Evolutionary conservation across 2,113 vertebrate species (phyloP).

Genomic region (Lampris megalopsis): DNA sequence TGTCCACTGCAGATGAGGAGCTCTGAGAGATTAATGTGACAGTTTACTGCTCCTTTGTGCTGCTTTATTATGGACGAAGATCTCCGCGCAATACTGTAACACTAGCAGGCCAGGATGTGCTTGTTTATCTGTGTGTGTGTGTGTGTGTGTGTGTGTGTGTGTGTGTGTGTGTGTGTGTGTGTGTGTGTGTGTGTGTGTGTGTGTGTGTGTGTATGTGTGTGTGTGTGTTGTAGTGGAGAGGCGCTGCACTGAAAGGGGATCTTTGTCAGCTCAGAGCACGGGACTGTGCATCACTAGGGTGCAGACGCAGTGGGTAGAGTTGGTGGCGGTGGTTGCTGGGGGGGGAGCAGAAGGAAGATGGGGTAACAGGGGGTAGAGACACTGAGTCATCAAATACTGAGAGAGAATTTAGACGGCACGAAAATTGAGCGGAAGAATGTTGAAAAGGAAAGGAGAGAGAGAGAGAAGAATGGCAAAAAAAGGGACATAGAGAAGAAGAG

Average conservation of each 20-base stretch:
- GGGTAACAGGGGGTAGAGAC: slow-evolving; percentile 32
- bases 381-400: slow-evolving; percentile 10
- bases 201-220: neutral
- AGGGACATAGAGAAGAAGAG: slow-evolving; percentile 1
- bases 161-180: slow-evolving; percentile 15
- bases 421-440: neutral
- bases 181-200: slow-evolving; percentile 28
- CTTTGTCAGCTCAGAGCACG: slow-evolving; percentile 70
- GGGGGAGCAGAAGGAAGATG: slow-evolving; percentile 33
- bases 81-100: slow-evolving; percentile 61
- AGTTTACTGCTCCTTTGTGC: slow-evolving; percentile 56
- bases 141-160: slow-evolving; percentile 32
- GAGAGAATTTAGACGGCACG: slow-evolving; percentile 18
- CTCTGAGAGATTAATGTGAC: slow-evolving; percentile 66
- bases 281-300: slow-evolving; percentile 67
- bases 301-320: slow-evolving; percentile 56
- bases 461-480: neutral
- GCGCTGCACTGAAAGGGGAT: slow-evolving; percentile 74
- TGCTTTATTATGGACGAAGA: slow-evolving; percentile 56
- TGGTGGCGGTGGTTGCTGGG: neutral
- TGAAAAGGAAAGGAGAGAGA: neutral
- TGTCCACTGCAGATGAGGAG: slow-evolving; percentile 36
- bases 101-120: slow-evolving; percentile 39
- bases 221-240: slow-evolving; percentile 16
- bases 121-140: slow-evolving; percentile 13